Base-by-base conservation (phyloP, 2,888 invertebrate genomes). In the Poecilobothrus nobilitatus region DNA sequence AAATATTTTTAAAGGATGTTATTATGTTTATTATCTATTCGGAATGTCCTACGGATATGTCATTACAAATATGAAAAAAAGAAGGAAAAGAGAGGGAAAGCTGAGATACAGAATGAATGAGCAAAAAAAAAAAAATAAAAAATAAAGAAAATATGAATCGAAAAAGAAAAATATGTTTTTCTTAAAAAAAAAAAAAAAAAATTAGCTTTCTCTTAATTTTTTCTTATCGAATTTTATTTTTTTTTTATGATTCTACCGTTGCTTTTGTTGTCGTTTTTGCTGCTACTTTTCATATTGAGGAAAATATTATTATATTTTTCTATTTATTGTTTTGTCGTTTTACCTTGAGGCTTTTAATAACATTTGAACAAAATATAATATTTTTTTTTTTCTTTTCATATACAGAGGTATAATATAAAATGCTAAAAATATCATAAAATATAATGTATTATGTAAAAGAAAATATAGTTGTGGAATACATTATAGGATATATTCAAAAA, bases 21-120 rank as follows among this genome's bases (percentile, higher is more conserved):
- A 53, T 53, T 53, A 53, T 53, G 53, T 53, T 53, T 53, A 53
- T 53, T 53, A 53, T 53, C 53, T 53, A 53, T 53, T 53, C 53
- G 18, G 53, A 53, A 53, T 53, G 53, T 53, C 53, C 53, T 53
- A 53, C 53, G 53, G 53, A 53, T 53, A 53, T 53, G 53, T 53
- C 53, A 53, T 53, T 53, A 53, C 53, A 53, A 27, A 53, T 9
- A 53, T 53, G 53, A 53, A 53, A n/a, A 53, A 53, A 53, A 53
- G 2, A 53, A 18, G 18, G 37, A 37, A 8, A 37, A 37, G 27
- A 27, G 27, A 27, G 2, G 27, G 5, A 27, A 27, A 27, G 27
- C 5, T 27, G 5, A 27, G 27, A 27, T 2, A 27, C 27, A 27
- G 27, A 27, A 27, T 27, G 27, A 27, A 27, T 27, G 27, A 27